Base-by-base conservation (phyloP, 2,797 vertebrate genomes). In the Hemitrygon akajei region DNA sequence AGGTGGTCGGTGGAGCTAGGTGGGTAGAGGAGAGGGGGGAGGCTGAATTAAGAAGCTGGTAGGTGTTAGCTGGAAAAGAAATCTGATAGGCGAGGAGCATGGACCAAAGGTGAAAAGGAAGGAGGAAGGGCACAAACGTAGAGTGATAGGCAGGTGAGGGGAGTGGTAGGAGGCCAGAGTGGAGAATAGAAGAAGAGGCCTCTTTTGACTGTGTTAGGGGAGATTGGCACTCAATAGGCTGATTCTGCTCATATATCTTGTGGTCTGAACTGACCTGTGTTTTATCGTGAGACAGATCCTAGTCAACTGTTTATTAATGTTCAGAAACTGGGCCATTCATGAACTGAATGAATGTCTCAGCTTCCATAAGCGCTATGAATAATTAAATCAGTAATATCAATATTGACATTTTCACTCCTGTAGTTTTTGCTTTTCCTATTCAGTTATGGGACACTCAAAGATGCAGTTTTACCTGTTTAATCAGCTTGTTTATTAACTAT, bases 391-490 rank as follows among this genome's bases (percentile, higher is more conserved):
- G 7, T n/a, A 63, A 20, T 47, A 82, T 22, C 6, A 82, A 63
- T 16, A 30, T 0, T 34, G 63, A 63, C 5, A 27, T 60, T 63
- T n/a, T 87, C 63, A 63, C 58, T 25, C 30, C 30, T 63, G 60
- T 66, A 18, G 7, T 87, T 63, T 30, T 14, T 7, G 84, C 84
- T 87, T 63, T 63, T 34, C 56, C 82, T n/a, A 7, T 58, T 58
- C 86, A 37, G 60, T 69, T 16, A 69, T 22, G 60, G 86, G 66
- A 89, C 86, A 69, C 86, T 89, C 60, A 89, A 66, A 66, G 60
- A 18, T 89, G 30, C 86, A 69, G 86, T 14, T 14, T 30, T 89
- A 63, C 60, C 20, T 69, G 86, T 89, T 89, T 89, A 89, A 89
- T 89, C 30, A 16, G 34, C 63, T 89, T 66, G 34, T 69, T 66